phyloP scores from a whole-genome alignment of 2,797 vertebrate genomes.

The Oryzias dopingdopingensis region DNA sequence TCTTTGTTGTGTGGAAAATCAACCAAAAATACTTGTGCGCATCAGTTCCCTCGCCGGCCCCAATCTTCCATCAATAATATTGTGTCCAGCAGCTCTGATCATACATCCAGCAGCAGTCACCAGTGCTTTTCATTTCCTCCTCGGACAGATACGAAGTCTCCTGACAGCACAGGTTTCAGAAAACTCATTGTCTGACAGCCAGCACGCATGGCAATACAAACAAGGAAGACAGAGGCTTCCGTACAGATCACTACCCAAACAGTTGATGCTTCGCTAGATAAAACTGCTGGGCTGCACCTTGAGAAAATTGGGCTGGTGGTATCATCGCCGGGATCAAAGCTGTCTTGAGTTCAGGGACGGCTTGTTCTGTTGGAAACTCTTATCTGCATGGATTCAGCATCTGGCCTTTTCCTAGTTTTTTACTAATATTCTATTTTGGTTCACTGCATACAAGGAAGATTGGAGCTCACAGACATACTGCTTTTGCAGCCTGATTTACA shows the following conservation, averaged over 20 bases:
- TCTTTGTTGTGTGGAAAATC: not conserved
- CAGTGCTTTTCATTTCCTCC: constrained; percentile 66
- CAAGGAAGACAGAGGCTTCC: constrained; percentile 37
- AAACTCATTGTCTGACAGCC: constrained; percentile 45
- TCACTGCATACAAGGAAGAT: not conserved
- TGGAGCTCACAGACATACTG: not conserved
- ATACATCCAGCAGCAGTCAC: constrained; percentile 43
- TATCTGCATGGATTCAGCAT: constrained; percentile 21
- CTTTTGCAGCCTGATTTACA: constrained; percentile 1
- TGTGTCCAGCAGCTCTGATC: constrained; percentile 37
- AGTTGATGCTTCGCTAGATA: constrained; percentile 43
- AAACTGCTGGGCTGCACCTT: constrained; percentile 11
- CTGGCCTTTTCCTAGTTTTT: constrained; percentile 11
- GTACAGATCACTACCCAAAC: constrained; percentile 33
- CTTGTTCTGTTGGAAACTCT: constrained; percentile 24
- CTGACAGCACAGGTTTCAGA: constrained; percentile 32
- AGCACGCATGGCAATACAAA: constrained; percentile 48
- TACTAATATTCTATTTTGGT: constrained; percentile 10
- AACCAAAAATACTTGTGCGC: constrained; percentile 15
- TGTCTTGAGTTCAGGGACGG: constrained; percentile 14
- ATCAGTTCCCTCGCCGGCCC: constrained; percentile 29
- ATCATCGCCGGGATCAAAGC: constrained; percentile 35
- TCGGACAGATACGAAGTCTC: constrained; percentile 65
- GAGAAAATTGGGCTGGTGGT: constrained; percentile 20
- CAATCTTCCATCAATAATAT: constrained; percentile 68